Evolutionary conservation across 1,140 invertebrate genomes (phyloP).

Genomic region (Danaus melanippus): DNA sequence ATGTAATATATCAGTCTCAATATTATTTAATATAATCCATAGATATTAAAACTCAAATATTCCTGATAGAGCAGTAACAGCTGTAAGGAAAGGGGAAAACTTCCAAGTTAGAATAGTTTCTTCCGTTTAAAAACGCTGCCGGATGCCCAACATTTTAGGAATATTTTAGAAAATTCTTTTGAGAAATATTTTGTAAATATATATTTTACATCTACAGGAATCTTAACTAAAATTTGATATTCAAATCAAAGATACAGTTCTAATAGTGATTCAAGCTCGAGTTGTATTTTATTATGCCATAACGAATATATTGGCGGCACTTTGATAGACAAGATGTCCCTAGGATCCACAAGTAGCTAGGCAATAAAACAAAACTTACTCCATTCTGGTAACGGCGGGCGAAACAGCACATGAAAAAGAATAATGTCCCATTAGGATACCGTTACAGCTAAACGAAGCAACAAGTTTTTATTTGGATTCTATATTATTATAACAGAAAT

Average conservation of each 20-base stretch:
- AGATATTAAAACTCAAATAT: constrained; percentile 48
- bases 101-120: not conserved
- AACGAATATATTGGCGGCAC: not conserved
- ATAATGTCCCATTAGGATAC: constrained; percentile 48
- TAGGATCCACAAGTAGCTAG: constrained; percentile 50
- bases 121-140: not conserved
- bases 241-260: constrained; percentile 1
- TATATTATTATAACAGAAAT: too few species aligned
- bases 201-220: too few species aligned
- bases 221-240: too few species aligned
- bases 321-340: constrained; percentile 13
- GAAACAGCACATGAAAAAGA: constrained; percentile 56
- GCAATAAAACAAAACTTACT: constrained; percentile 65
- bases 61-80: constrained; percentile 46
- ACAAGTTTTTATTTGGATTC: too few species aligned
- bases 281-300: constrained; percentile 1
- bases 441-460: constrained; percentile 38
- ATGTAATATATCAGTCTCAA: constrained; percentile 5
- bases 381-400: constrained; percentile 58
- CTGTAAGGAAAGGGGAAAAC: constrained; percentile 32
- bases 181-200: too few species aligned
- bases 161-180: too few species aligned
- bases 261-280: constrained; percentile 1
- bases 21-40: constrained; percentile 12
- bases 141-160: too few species aligned